These are phyloP conservation scores for Pseudochirops corinnae DNA, from an alignment of 2,797 vertebrate species.

Conservation along the genomic window DNA sequence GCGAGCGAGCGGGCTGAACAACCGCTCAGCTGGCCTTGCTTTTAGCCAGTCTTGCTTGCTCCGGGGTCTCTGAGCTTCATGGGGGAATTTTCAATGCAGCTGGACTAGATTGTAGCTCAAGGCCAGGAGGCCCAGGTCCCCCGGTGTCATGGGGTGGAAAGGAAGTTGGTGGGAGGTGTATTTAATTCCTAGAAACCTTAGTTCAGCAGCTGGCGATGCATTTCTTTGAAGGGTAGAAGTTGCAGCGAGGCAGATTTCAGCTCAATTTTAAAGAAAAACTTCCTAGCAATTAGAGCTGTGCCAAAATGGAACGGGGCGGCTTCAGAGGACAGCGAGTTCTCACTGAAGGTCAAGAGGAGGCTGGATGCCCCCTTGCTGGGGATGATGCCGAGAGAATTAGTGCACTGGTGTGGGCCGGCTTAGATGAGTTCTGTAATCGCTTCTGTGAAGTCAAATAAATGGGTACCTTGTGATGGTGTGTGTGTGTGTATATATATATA, in stretches of 20 bases:
- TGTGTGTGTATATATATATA: neutral
- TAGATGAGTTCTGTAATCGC: neutral
- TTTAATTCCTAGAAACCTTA: conserved; percentile 8
- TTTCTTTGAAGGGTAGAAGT: neutral
- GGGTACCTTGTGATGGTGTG: neutral
- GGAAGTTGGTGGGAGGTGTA: neutral
- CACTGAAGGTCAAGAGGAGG: neutral
- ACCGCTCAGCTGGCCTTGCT: neutral
- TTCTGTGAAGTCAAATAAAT: neutral
- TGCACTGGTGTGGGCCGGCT: neutral
- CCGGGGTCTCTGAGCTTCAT: neutral
- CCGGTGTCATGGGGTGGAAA: neutral
- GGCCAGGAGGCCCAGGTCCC: neutral
- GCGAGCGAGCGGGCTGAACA: neutral
- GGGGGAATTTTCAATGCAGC: neutral
- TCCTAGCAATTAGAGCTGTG: neutral
- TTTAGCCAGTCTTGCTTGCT: neutral
- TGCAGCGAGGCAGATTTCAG: neutral
- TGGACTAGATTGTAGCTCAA: neutral
- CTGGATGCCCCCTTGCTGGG: neutral
- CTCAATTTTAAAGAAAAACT: neutral
- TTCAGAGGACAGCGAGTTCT: neutral
- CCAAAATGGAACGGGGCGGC: neutral
- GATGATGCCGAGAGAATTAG: neutral
- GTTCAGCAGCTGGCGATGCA: neutral